Evolutionary conservation across 2,888 invertebrate genomes (phyloP), one percentile per base, ranked within the genome.

Genomic region (Lamellibrachia columna): DNA sequence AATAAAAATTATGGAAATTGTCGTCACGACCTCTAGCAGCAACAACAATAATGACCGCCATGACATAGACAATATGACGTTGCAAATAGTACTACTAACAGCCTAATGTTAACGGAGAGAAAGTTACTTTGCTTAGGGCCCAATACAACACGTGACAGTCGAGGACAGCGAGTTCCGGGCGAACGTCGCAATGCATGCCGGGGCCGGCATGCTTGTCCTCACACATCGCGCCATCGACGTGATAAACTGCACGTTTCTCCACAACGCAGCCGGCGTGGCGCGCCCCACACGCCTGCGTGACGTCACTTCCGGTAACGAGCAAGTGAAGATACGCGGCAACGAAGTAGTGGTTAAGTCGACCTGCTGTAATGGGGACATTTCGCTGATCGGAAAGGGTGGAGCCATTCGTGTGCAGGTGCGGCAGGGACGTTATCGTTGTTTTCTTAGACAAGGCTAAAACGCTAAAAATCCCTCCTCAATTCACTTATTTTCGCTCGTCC

Each of bases 321-420:
- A 91, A 40, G 92, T 93, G 90, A 58, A 92, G 75, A 92, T 94
- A n/a, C 60, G 58, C 40, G 93, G 92, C 28, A 93, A 94, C 75
- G 94, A 94, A 91, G 93, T 93, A 2, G 53, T 90, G 40, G 92
- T 94, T 7, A 53, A 93, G 22, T 93, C 94, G 22, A 90, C 91
- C 4, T 94, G 94, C 92, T 94, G 94, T 91, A 94, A 93, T 90
- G 94, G 94, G 7, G 91, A 93, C 53, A 93, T 94, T 11, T 91
- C 93, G n/a, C 91, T 94, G 91, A 92, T 93, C n/a, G 94, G 94
- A 22, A 94, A 94, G 91, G 94, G 94, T n/a, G 94, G 94, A 22
- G 94, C 93, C 52, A 93, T 94, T 52, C 92, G 94, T 2, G 92
- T 93, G 2, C 94, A 94, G 55, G 75, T 75, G 75, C 75, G 75